These are phyloP conservation scores for Antennarius maculatus DNA, from an alignment of 2,797 vertebrate species.

Conservation along the genomic window DNA sequence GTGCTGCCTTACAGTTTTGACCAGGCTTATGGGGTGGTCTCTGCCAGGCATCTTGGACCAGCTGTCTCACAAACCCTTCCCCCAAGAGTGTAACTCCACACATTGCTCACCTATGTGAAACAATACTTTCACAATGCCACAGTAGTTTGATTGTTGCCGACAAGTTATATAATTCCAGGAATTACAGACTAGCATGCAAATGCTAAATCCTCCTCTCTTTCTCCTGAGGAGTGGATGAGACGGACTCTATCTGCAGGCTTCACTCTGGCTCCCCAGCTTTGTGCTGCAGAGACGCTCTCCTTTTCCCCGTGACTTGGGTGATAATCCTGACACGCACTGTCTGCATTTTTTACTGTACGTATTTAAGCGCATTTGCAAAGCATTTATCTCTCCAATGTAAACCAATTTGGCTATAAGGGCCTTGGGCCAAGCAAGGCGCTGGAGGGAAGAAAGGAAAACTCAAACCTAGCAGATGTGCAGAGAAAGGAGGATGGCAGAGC, in stretches of 20 bases:
- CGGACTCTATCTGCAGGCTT: slow-evolving; percentile 82
- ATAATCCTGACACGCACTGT: slow-evolving; percentile 88
- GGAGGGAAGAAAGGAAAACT: slow-evolving; percentile 79
- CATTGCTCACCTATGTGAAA: slow-evolving; percentile 79
- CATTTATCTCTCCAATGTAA: slow-evolving; percentile 89
- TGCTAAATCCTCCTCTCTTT: slow-evolving; percentile 81
- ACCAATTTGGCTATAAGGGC: slow-evolving; percentile 88
- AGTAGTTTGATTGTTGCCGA: slow-evolving; percentile 80
- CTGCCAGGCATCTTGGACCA: slow-evolving; percentile 32
- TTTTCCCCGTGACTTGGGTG: slow-evolving; percentile 79
- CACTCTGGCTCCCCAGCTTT: slow-evolving; percentile 79
- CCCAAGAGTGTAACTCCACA: slow-evolving; percentile 59
- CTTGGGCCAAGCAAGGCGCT: slow-evolving; percentile 77
- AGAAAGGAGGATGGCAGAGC: slow-evolving; percentile 65
- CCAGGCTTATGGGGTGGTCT: slow-evolving; percentile 62
- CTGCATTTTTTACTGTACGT: slow-evolving; percentile 87
- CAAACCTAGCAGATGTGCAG: slow-evolving; percentile 81
- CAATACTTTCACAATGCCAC: slow-evolving; percentile 79
- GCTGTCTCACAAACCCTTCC: slow-evolving; percentile 32
- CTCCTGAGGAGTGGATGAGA: slow-evolving; percentile 81
- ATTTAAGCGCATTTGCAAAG: slow-evolving; percentile 88
- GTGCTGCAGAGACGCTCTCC: slow-evolving; percentile 78
- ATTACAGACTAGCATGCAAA: slow-evolving; percentile 83
- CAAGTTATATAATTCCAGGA: slow-evolving; percentile 84
- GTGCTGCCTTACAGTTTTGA: slow-evolving; percentile 14